A percentile compares a stretch with the other conserved stretches of the same genome.
Conservation (phyloP, 1,140 invertebrate genomes). For the Halotydeus destructor region DNA sequence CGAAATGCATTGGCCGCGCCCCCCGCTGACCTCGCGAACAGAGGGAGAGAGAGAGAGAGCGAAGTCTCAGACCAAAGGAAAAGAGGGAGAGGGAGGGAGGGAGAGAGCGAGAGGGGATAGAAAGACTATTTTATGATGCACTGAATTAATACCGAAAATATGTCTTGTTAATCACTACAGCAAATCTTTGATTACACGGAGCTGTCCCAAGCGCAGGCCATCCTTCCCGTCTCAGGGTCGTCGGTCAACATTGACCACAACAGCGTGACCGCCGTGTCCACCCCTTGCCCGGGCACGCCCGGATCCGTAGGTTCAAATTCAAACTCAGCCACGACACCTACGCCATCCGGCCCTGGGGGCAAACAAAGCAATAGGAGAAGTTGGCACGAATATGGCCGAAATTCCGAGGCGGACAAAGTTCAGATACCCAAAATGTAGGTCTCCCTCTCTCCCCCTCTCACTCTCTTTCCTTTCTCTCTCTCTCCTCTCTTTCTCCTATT, state of each 20-base stretch:
- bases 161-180: no score
- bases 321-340: constrained; percentile 5
- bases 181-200: constrained; percentile 22
- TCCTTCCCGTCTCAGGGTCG: constrained; percentile 9
- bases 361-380: constrained; percentile 14
- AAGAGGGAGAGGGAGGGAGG: no score
- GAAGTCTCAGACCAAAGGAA: no score
- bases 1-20: no score
- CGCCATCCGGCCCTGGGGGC: constrained; percentile 11
- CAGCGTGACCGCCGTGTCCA: constrained; percentile 2
- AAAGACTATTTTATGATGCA: no score
- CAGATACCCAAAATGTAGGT: constrained; percentile 95
- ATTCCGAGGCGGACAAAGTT: constrained; percentile 82
- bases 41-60: no score
- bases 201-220: constrained; percentile 16
- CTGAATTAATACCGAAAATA: no score
- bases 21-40: no score
- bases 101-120: no score
- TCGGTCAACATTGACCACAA: constrained; percentile 11
- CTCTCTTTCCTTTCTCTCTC: no score
- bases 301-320: background rate
- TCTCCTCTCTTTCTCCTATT: no score
- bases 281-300: constrained; percentile 2
- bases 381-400: constrained; percentile 50
- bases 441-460: no score